Base-by-base conservation (phyloP, 2,113 vertebrate genomes). In the Leptocoma aspasia region DNA sequence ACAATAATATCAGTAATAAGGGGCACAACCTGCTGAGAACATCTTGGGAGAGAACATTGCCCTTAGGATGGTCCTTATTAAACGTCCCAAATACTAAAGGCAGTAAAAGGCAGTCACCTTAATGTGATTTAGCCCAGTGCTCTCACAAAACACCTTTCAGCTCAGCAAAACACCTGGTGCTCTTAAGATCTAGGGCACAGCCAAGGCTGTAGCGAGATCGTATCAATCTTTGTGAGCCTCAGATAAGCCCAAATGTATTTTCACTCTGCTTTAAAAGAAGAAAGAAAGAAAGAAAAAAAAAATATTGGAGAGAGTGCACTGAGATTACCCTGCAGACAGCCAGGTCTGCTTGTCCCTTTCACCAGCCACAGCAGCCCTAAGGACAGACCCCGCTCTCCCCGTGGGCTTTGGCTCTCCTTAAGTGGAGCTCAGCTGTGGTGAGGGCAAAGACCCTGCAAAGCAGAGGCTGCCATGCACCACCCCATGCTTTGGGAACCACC, bases 51-150 rank as follows among this genome's bases (percentile, higher is more conserved):
- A 71, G 82, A 95, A 90, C 65, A 75, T 2, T 89, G 80, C 85
- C 92, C 56, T 57, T 78, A 96, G 79, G 52, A 93, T 68, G 52
- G 52, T n/a, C 63, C 47, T 91, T 94, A 90, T 86, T 83, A 92
- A 89, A 92, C 42, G 23, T 65, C 82, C 52, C 59, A 94, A 94
- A 78, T 65, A 89, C 72, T 93, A 94, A 93, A 65, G 94, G 65
- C 65, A 68, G 80, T 35, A 84, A 89, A 82, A 96, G 53, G 69
- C 80, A 89, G 89, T 31, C 65, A 42, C 95, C 53, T 90, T 69
- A 72, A 84, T 26, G 72, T 35, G n/a, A 92, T 90, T 86, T 90
- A 94, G 91, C 49, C 52, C 59, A 24, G n/a, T 35, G 52, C 71
- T 90, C 80, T 70, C 72, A 90, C 57, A 84, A 78, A 96, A 90